Conservation (phyloP, 2,888 invertebrate genomes). For the Strigamia crassipes region DNA sequence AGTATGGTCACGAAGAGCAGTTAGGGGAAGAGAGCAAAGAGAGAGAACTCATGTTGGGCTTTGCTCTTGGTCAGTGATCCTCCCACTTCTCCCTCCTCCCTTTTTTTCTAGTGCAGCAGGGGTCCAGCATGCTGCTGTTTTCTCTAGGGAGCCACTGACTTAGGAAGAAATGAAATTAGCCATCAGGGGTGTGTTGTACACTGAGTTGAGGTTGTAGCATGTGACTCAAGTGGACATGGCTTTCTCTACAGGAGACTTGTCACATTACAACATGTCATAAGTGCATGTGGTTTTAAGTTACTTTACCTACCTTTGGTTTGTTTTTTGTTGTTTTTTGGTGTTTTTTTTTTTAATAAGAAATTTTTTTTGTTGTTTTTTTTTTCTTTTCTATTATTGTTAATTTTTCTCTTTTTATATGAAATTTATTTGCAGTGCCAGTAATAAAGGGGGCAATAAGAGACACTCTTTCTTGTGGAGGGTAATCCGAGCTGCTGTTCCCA, state of each 20-base stretch:
- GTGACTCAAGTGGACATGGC: slow-evolving; percentile 10
- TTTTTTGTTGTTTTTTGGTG: too few species aligned
- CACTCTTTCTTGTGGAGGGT: slow-evolving; percentile 73
- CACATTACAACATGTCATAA: background rate
- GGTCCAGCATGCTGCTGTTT: background rate
- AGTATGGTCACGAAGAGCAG: slow-evolving; percentile 34
- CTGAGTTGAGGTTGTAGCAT: background rate
- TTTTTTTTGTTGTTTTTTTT: too few species aligned
- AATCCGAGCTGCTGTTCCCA: slow-evolving; percentile 73
- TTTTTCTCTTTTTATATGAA: background rate
- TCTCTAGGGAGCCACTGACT: slow-evolving; percentile 39
- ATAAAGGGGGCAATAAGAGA: slow-evolving; percentile 64
- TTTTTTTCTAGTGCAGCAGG: slow-evolving; percentile 1
- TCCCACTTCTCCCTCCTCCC: background rate
- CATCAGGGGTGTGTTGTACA: slow-evolving; percentile 10
- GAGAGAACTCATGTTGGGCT: slow-evolving; percentile 1
- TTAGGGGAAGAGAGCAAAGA: background rate
- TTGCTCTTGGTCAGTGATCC: slow-evolving; percentile 10
- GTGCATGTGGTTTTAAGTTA: background rate
- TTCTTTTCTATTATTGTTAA: background rate
- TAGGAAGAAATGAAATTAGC: slow-evolving; percentile 33
- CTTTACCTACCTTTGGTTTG: background rate
- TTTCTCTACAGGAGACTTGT: background rate
- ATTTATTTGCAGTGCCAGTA: background rate
- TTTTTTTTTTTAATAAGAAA: background rate